Evolutionary conservation across 2,113 vertebrate species (phyloP).

Genomic region (Salvelinus fontinalis): DNA sequence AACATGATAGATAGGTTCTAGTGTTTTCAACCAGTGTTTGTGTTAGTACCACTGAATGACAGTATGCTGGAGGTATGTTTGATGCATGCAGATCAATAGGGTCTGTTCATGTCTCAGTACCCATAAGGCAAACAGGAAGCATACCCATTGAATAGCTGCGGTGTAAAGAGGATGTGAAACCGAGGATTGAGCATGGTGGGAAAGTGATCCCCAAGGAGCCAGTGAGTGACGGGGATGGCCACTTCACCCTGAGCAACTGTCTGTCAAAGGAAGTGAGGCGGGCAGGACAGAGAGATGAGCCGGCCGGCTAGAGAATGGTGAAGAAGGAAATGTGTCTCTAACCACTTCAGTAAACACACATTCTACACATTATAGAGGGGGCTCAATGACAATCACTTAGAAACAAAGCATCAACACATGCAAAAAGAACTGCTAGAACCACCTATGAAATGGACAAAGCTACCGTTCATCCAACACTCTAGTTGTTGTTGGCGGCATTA

Average conservation of each 20-base stretch:
- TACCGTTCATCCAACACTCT: too few relatives aligned
- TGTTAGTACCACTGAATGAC: neutral
- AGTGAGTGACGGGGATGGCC: constrained; percentile 30
- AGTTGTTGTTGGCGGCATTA: too few relatives aligned
- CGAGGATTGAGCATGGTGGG: constrained; percentile 2
- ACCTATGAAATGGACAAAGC: too few relatives aligned
- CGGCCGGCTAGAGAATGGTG: neutral
- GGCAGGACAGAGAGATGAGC: neutral
- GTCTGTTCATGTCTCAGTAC: constrained; percentile 24
- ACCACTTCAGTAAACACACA: neutral
- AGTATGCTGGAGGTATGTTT: neutral
- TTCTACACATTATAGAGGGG: neutral
- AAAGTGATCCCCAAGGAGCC: constrained; percentile 20
- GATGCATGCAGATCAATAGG: constrained; percentile 21
- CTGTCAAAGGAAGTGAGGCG: constrained; percentile 21
- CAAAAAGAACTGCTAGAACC: too few relatives aligned
- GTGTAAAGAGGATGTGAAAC: constrained; percentile 6
- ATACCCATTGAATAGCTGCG: constrained; percentile 37
- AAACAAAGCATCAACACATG: too few relatives aligned
- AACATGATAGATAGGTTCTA: neutral
- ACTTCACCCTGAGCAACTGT: constrained; percentile 22
- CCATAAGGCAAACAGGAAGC: constrained; percentile 19
- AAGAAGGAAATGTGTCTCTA: constrained; percentile 7
- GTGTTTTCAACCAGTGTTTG: neutral
- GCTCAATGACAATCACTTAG: neutral